Evolutionary conservation across 2,113 vertebrate genomes (phyloP).

Genomic region (Asarcornis scutulata): DNA sequence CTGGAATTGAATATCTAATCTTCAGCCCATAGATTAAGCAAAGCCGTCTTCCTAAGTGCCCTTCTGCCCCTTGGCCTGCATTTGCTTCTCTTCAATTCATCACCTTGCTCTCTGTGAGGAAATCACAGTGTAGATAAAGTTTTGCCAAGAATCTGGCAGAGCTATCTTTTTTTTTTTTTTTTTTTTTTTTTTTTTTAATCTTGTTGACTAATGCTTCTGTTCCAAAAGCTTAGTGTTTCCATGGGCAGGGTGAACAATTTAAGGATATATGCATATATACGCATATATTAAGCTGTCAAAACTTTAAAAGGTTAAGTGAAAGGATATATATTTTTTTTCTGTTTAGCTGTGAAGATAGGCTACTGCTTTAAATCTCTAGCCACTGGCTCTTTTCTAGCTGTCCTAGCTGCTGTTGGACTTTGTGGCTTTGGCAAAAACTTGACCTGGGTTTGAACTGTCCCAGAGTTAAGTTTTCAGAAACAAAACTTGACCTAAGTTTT

Average conservation of each 20-base stretch:
- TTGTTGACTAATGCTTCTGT: constrained; percentile 14
- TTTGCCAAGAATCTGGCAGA: constrained; percentile 64
- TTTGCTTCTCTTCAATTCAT: constrained; percentile 62
- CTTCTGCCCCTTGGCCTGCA: constrained; percentile 46
- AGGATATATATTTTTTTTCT: not conserved
- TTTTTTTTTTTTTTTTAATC: not conserved
- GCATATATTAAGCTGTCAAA: constrained; percentile 19
- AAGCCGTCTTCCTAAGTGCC: constrained; percentile 28
- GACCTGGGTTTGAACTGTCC: constrained; percentile 45
- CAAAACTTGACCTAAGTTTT: constrained; percentile 5
- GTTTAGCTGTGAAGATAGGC: not conserved
- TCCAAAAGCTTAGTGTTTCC: constrained; percentile 49
- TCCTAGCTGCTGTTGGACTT: not conserved
- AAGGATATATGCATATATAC: not conserved
- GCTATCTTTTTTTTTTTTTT: not conserved
- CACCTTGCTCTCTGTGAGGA: constrained; percentile 58
- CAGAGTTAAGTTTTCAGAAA: not conserved
- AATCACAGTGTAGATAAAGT: constrained; percentile 57
- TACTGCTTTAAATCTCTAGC: constrained; percentile 21
- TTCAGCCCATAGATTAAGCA: constrained; percentile 31
- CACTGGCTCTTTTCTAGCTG: not conserved
- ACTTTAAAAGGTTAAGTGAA: not conserved
- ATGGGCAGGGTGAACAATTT: not conserved
- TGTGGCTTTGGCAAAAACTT: not conserved
- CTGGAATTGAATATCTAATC: constrained; percentile 67